Evolutionary conservation across 53 echinoderm and acorn worm genomes (phyloP), one percentile per base, ranked within the genome.

Genomic region (Astropecten irregularis): DNA sequence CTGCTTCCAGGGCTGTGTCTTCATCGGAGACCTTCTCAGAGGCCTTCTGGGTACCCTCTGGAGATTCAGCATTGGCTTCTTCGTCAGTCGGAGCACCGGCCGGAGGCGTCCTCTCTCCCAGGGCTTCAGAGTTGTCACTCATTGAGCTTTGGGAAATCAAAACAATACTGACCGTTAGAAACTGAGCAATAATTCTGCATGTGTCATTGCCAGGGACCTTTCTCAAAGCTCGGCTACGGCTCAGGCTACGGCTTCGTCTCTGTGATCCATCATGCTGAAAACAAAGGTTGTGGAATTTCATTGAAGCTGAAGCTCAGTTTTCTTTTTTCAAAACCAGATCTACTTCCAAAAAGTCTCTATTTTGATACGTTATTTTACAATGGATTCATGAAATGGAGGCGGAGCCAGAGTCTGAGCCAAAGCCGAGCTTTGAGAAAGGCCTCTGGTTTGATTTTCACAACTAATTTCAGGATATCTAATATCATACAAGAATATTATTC

Each of bases 51-150:
- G 50, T 40, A 27, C 4, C 21, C 8, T 71, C 72, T 3, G 57
- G 74, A 26, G 74, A 39, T 40, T 90, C 90, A 4, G 55, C 46
- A 18, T 71, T 52, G 9, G 61, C 61, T 38, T 27, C 76, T 18
- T 47, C 87, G 23, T 92, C 95, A 21, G 71, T 89, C 32, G 89
- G 49, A 31, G 92, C 88, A 34, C 92, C 92, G 9, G 95, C 88
- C 0, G 92, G 95, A 8, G 95, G 61, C 21, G 92, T 90, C 52
- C 95, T 87, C 70, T 95, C 92, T 54, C 92, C 95, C 15, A 92
- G 71, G 18, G 87, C 63, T 11, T 6, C 42, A 11, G 82, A 72
- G 54, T 54, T 90, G 82, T 35, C 88, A 63, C 57, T 95, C 83
- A 31, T 77, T 47, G 38, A 42, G 19, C 47, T 69, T 27, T 42